These are phyloP conservation scores for Planococcus citri DNA, from an alignment of 1,140 invertebrate species.

Conservation along the genomic window DNA sequence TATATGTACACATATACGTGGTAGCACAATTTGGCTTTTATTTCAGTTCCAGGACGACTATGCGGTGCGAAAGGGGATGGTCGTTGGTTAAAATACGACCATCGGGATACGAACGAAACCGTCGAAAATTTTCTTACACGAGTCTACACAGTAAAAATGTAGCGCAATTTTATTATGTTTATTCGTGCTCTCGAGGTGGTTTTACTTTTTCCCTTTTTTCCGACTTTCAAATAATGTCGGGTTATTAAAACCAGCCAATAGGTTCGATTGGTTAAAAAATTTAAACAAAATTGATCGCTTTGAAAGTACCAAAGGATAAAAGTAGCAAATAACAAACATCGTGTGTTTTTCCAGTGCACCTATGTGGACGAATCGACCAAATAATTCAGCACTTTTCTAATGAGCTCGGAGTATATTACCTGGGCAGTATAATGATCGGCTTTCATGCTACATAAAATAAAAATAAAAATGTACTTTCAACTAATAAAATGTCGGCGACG, in stretches of 20 bases:
- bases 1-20: no score
- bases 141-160: neutral
- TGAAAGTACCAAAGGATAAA: neutral
- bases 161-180: neutral
- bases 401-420: no score
- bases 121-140: neutral
- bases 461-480: no score
- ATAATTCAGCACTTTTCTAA: no score
- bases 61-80: no score
- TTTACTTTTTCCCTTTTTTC: neutral
- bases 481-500: no score
- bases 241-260: neutral
- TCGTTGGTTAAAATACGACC: conserved; percentile 1
- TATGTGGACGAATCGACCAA: no score
- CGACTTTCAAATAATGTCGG: neutral
- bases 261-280: neutral
- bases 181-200: neutral
- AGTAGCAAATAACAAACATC: no score
- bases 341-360: no score
- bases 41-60: neutral
- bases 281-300: neutral
- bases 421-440: no score
- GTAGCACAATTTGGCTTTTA: neutral
- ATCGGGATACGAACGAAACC: neutral
- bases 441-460: no score